Base-by-base conservation (phyloP, 2,888 invertebrate species). In the Nezara viridula region DNA sequence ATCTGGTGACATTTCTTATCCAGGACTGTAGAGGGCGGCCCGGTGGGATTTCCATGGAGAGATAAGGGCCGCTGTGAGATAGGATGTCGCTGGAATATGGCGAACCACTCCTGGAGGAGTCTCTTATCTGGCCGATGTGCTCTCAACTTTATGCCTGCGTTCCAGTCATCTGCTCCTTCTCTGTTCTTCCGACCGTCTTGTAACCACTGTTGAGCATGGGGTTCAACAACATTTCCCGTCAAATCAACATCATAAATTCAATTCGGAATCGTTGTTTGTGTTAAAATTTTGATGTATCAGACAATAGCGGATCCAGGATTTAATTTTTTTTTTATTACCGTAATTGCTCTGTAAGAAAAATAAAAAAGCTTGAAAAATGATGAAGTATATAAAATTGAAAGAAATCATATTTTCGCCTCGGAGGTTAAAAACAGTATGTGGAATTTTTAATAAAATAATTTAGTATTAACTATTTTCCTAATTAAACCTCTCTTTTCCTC, bases 1-100 rank as follows among this genome's bases (percentile, higher is more conserved):
- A 81, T 81, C 81, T 81, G n/a, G 24, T 81, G 81, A n/a, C 81
- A 81, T 81, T 81, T 81, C n/a, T 81, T 81, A 81, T 81, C 81
- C 81, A 73, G 66, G 81, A 44, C 24, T 40, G n/a, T 5, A 47
- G 81, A 44, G 81, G 81, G 81, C n/a, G 44, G n/a, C 44, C 81
- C n/a, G 12, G 44, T 44, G 81, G 81, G 81, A 81, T 81, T 81
- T 81, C 81, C 40, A 44, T 81, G 81, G 81, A 81, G 44, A 40
- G 81, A 81, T 47, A 81, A 81, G 81, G n/a, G 81, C n/a, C 10
- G 7, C 81, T 6, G 32, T 9, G 81, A 81, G 81, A 81, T 81
- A 81, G 81, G n/a, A 81, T 44, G 44, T n/a, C 40, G 81, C 44
- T 81, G 81, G 81, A 47, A 47, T 81, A 81, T 81, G 81, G 81